A percentile compares a stretch with the other conserved stretches of the same genome.
These are phyloP conservation scores for Drosophila percnosoma DNA, from an alignment of 2,888 invertebrate genomes.

Conservation along the genomic window DNA sequence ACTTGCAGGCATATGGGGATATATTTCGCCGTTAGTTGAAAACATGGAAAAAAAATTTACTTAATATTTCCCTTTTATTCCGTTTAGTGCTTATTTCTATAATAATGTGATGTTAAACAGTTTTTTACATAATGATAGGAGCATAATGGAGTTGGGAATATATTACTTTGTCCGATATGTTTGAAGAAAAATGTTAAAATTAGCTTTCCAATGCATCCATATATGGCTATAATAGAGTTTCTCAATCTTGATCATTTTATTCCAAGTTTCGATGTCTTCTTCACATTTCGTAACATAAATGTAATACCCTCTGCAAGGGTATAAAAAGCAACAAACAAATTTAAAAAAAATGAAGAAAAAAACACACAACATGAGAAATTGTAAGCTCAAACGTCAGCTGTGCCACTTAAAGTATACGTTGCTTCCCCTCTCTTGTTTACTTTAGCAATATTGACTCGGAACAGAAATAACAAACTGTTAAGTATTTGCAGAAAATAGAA, in stretches of 20 bases:
- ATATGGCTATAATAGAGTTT: background rate
- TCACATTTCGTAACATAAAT: background rate
- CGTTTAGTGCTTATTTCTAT: background rate
- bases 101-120: background rate
- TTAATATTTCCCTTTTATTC: background rate
- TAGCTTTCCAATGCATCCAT: background rate
- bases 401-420: slow-evolving; percentile 59
- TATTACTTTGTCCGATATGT: background rate
- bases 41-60: background rate
- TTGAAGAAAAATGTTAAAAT: background rate
- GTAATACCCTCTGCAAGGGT: background rate
- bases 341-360: background rate
- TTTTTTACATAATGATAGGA: background rate
- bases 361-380: slow-evolving; percentile 66
- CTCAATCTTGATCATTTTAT: background rate
- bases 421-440: slow-evolving; percentile 52
- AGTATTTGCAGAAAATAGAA: slow-evolving; percentile 70
- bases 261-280: background rate
- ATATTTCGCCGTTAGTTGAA: background rate
- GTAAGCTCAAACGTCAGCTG: slow-evolving; percentile 75
- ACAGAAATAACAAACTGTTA: slow-evolving; percentile 52
- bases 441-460: slow-evolving; percentile 74
- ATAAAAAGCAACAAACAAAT: background rate
- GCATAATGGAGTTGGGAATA: background rate
- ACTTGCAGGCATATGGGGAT: background rate